These are phyloP conservation scores for Prunella strophiata DNA, from an alignment of 2,797 vertebrate species.

Conservation along the genomic window DNA sequence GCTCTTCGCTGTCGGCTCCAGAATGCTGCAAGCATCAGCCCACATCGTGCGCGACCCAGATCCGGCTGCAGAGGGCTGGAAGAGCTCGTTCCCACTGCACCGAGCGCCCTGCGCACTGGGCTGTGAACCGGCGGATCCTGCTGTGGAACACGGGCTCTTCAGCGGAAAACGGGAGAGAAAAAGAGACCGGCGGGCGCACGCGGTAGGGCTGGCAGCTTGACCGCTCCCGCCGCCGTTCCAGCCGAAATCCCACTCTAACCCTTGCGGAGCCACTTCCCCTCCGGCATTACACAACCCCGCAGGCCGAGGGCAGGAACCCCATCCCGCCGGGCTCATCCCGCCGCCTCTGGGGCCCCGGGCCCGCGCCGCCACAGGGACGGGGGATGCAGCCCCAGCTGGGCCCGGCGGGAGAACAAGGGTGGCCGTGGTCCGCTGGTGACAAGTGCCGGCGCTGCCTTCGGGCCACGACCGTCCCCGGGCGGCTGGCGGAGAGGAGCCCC, in stretches of 20 bases:
- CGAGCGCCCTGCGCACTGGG: neutral
- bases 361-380: neutral
- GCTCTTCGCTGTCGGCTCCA: neutral
- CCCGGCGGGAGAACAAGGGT: neutral
- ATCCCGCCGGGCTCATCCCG: neutral
- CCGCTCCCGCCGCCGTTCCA: neutral
- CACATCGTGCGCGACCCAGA: neutral
- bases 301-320: neutral
- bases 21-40: neutral
- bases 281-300: neutral
- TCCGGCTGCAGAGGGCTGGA: neutral
- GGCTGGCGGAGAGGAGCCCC: neutral
- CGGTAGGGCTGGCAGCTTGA: neutral
- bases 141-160: neutral
- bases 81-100: neutral
- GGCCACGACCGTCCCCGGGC: neutral
- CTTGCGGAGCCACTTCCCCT: neutral
- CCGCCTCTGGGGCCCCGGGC: neutral
- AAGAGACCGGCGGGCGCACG: neutral
- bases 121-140: neutral
- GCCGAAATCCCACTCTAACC: neutral
- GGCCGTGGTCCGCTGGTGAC: neutral
- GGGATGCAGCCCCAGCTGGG: neutral
- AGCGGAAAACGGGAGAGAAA: neutral
- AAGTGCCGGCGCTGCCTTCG: neutral